These are phyloP conservation scores for Todiramphus saurophagus DNA, from an alignment of 2,113 vertebrate genomes.

Conservation along the genomic window DNA sequence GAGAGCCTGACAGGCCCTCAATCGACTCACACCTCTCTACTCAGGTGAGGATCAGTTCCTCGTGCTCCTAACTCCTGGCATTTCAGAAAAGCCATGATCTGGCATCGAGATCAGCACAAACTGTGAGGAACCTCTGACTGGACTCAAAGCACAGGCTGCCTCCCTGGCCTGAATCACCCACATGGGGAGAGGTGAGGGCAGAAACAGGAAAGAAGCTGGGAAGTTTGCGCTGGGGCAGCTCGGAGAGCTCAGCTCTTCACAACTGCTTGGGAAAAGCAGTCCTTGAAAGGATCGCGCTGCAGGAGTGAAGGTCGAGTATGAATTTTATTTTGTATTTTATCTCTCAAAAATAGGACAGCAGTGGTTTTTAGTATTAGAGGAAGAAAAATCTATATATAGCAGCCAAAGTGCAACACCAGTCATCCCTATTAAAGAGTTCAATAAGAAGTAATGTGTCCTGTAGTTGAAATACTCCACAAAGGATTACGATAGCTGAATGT, in stretches of 20 bases:
- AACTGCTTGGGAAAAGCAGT: background rate
- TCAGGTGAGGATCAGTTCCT: background rate
- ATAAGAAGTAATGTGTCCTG: background rate
- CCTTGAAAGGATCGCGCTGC: background rate
- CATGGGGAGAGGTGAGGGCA: background rate
- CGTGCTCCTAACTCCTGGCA: background rate
- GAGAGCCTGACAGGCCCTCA: background rate
- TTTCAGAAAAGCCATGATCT: background rate
- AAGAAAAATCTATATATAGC: background rate
- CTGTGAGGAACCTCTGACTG: background rate
- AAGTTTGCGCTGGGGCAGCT: background rate
- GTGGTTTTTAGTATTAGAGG: background rate
- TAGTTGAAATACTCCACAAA: background rate
- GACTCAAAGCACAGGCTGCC: background rate
- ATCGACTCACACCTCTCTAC: background rate
- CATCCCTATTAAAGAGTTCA: background rate
- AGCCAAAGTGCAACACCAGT: background rate
- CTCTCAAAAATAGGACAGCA: background rate
- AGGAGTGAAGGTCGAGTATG: background rate
- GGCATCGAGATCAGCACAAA: background rate
- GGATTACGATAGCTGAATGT: background rate
- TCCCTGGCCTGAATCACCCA: background rate
- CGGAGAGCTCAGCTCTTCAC: background rate
- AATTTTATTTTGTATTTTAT: background rate
- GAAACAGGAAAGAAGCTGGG: background rate